Percentiles rank a stretch among this genome's conserved stretches.
phyloP scores from a whole-genome alignment of 2,888 invertebrate species.

The Phortica okadai region DNA sequence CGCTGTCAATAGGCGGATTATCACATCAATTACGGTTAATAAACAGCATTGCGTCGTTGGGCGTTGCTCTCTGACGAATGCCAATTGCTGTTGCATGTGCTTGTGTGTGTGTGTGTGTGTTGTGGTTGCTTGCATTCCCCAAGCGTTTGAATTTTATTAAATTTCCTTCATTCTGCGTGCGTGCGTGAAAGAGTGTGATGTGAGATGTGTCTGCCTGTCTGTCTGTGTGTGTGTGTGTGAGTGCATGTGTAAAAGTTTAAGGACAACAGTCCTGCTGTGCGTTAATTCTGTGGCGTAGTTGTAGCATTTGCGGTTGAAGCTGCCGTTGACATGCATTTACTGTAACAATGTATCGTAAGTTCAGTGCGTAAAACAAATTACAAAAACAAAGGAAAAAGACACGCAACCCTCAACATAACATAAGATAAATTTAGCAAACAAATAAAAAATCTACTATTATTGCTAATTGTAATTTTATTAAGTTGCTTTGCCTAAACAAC shows the following conservation, averaged over 20 bases:
- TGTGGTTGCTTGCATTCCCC: slow-evolving; percentile 46
- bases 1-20: slow-evolving; percentile 73
- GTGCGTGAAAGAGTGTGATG: too few relatives aligned
- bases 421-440: too few relatives aligned
- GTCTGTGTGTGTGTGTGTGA: slow-evolving; percentile 25
- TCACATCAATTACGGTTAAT: slow-evolving; percentile 70
- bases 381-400: too few relatives aligned
- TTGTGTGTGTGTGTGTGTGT: slow-evolving; percentile 31
- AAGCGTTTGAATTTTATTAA: slow-evolving; percentile 17
- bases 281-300: slow-evolving; percentile 26
- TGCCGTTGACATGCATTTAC: too few relatives aligned
- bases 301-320: neutral
- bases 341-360: too few relatives aligned
- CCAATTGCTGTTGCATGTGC: neutral
- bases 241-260: neutral
- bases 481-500: too few relatives aligned
- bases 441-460: too few relatives aligned
- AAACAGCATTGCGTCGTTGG: neutral
- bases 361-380: too few relatives aligned
- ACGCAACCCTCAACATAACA: too few relatives aligned
- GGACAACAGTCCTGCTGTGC: slow-evolving; percentile 7
- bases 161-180: slow-evolving; percentile 4
- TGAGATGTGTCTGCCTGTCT: slow-evolving; percentile 33
- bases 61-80: neutral
- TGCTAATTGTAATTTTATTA: too few relatives aligned